Evolutionary conservation across 2,797 vertebrate species (phyloP), one percentile per base, ranked within the genome.

Genomic region (Falco peregrinus): DNA sequence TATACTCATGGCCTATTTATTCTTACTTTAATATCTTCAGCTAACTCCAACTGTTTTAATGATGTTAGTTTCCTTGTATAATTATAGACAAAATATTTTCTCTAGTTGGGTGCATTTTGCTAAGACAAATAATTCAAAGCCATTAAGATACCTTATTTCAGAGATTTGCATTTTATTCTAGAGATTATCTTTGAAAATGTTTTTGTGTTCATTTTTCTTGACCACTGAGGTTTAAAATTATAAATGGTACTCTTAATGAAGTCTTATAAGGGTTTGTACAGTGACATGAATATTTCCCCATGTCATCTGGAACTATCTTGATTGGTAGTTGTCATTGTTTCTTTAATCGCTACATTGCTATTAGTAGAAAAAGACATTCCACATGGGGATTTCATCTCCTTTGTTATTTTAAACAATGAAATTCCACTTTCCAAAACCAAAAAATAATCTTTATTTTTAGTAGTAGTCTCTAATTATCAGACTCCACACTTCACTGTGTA

Each of bases 1-100:
- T n/a, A 29, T 0, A 0, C 16, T 47, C 14, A 17, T 26, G 5
- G 2, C 2, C 20, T 54, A 39, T 10, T 54, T 13, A 60, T 60
- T 79, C 25, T 47, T 28, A 11, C 8, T 53, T 84, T 63, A 39
- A 77, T 28, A 35, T 64, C 24, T 73, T 59, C 39, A 48, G 24
- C 43, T 45, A 45, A 37, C 33, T 53, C 54, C 39, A 53, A 9
- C 26, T 33, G n/a, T 53, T 61, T 89, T 61, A 70, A 29, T 31
- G 16, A 15, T 75, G 4, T 61, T 47, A 57, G 7, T 56, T 61
- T 31, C 31, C 13, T 80, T 60, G 9, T 28, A 41, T 28, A 13
- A 69, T 91, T 65, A 70, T 35, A 57, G 31, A 65, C 13, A 65
- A 78, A 87, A 50, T 57, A 8, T 26, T 87, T 59, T 70, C 39